Conservation (phyloP, 2,888 invertebrate genomes). For the Meliscaeva auricollis region DNA sequence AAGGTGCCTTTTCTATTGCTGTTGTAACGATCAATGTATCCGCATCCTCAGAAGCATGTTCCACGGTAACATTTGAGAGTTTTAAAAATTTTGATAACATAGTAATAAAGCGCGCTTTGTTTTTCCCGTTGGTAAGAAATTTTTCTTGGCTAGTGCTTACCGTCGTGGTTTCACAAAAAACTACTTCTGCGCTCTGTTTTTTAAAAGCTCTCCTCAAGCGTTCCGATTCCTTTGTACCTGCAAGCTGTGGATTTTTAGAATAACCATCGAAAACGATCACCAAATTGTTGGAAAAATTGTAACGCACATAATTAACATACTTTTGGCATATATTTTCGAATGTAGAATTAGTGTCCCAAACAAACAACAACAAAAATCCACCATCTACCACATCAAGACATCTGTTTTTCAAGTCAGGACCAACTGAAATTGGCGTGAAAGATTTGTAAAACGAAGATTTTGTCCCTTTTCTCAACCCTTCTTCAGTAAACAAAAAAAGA, state of each 20-base stretch:
- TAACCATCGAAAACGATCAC: too few relatives aligned
- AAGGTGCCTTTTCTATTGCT: neutral
- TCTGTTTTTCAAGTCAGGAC: too few relatives aligned
- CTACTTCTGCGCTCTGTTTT: neutral
- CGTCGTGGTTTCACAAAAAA: neutral
- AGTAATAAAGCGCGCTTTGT: neutral
- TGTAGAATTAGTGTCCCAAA: neutral
- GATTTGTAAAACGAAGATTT: neutral
- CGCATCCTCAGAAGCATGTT: too few relatives aligned
- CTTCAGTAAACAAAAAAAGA: too few relatives aligned
- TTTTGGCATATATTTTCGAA: neutral
- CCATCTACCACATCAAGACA: neutral
- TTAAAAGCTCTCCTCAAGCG: neutral
- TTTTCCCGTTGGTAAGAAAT: neutral
- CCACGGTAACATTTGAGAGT: too few relatives aligned
- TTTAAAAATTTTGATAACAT: neutral
- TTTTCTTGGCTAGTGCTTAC: neutral
- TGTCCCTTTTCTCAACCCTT: neutral
- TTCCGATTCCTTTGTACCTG: neutral
- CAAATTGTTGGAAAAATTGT: neutral
- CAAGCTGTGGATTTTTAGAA: neutral
- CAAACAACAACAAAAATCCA: neutral
- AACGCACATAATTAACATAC: neutral
- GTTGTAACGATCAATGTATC: neutral
- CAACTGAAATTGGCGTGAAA: too few relatives aligned